Evolutionary conservation across 2,113 vertebrate genomes (phyloP), one percentile per base, ranked within the genome.

Genomic region (Asarcornis scutulata): DNA sequence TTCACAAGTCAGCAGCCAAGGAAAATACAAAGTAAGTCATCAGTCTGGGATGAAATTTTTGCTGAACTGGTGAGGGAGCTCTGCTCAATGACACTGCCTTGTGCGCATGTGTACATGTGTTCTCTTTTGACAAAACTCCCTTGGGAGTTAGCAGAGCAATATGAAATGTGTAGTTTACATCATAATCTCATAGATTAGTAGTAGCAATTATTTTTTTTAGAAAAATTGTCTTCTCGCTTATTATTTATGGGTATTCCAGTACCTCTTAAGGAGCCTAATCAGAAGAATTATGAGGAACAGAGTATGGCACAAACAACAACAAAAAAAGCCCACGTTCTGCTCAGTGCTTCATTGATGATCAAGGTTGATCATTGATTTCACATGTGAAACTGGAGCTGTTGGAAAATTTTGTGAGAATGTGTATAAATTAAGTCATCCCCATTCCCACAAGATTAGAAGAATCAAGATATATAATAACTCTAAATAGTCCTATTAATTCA

Each of bases 141-240:
- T 17, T 74, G 85, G 84, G 89, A 95, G 36, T 80, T 78, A 71
- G 56, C 72, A 77, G 13, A 72, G 91, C 60, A 78, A 64, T 81
- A 71, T 36, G 42, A 75, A 96, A 86, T 80, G 15, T 64, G 69
- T 46, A 68, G 89, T 93, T 96, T 92, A 79, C 81, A 91, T 95
- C 92, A 88, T 88, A 92, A 96, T 96, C 91, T 96, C 48, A n/a
- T 55, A 95, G 89, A 97, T 95, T 95, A 95, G 95, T 95, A 91
- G 93, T 79, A 94, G 78, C 84, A 96, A 93, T 97, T 91, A 83
- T 80, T 85, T 23, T 69, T 56, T 96, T 48, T 21, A 48, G 46
- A 48, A 89, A 64, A 87, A 89, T 94, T 91, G 79, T 94, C 93
- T 94, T 76, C 88, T 96, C 80, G 76, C 68, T 96, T 95, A 78